Evolutionary conservation across 92 coral and sea anemone genomes (phyloP), one percentile per base, ranked within the genome.

Genomic region (Palythoa heliodiscus): DNA sequence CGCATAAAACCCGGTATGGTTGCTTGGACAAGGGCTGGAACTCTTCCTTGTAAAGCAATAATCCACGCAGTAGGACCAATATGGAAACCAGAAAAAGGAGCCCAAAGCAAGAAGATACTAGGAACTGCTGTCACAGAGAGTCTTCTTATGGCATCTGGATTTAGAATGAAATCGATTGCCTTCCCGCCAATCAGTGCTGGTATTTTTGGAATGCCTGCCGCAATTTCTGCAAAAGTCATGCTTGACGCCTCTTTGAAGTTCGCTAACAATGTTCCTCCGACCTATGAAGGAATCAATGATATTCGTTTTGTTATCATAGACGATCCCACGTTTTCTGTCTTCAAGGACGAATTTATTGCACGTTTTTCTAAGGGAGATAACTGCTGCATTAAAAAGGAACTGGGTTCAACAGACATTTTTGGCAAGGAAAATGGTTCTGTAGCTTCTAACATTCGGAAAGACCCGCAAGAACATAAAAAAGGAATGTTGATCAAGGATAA

Each of bases 61-160:
- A 75, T 88, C 54, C 90, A 88, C 73, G 87, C 90, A 10, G 90
- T 88, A 4, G 87, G 90, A 17, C 87, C 90, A 4, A 83, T 17
- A 20, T 88, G 90, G 90, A 52, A 67, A 38, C 29, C 35, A 5
- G 83, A 14, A 14, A 54, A 47, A 71, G 25, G 22, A 13, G 20
- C 73, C 14, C 80, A 83, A 0, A 66, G 87, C 71, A 83, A 67
- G 64, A 83, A 55, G 3, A 29, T 83, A 37, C 68, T 88, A 16
- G 58, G 25, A 60, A 25, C 54, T 48, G 87, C 87, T 5, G 85
- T 85, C 40, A 73, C 48, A 38, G 83, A 75, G 47, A 83, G 87
- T 24, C 83, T 88, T 52, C 73, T 64, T 47, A 80, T 66, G 84
- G 73, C 84, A 14, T 80, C 84, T 40, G 84, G 84, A 48, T 80